phyloP scores from a whole-genome alignment of 2,888 invertebrate species.

The Dorcus hopei region DNA sequence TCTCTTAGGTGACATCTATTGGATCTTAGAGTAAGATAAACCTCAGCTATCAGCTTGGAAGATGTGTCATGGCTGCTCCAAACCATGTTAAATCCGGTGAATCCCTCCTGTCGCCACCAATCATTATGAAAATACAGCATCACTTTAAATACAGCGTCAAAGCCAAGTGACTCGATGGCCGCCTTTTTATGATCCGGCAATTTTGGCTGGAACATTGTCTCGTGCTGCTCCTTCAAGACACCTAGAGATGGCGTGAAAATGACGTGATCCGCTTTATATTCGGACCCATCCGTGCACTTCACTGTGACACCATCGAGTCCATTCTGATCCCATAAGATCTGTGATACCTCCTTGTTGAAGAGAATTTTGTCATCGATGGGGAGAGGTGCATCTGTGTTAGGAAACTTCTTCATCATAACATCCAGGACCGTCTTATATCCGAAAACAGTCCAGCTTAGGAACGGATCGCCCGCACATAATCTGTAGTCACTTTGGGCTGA shows the following conservation, averaged over 20 bases:
- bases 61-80: conserved; percentile 51
- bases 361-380: conserved; percentile 27
- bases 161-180: conserved; percentile 56
- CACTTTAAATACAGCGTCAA: conserved; percentile 64
- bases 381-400: conserved; percentile 21
- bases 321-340: conserved; percentile 21
- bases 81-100: conserved; percentile 49
- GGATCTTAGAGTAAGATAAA: too few species aligned
- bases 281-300: conserved; percentile 50
- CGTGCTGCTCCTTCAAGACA: conserved; percentile 57
- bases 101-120: conserved; percentile 56
- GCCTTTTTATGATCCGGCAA: conserved; percentile 52
- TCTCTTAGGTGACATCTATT: neutral
- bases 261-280: conserved; percentile 57
- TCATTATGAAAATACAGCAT: conserved; percentile 56
- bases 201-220: conserved; percentile 53
- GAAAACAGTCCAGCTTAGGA: conserved; percentile 67
- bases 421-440: conserved; percentile 64
- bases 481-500: conserved; percentile 65
- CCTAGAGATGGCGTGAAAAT: conserved; percentile 67
- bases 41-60: conserved; percentile 33
- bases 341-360: conserved; percentile 23
- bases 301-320: conserved; percentile 40
- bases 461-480: conserved; percentile 64
- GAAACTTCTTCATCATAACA: conserved; percentile 51